Conservation (phyloP, 1,140 invertebrate species). For the Bombus fervidus region DNA sequence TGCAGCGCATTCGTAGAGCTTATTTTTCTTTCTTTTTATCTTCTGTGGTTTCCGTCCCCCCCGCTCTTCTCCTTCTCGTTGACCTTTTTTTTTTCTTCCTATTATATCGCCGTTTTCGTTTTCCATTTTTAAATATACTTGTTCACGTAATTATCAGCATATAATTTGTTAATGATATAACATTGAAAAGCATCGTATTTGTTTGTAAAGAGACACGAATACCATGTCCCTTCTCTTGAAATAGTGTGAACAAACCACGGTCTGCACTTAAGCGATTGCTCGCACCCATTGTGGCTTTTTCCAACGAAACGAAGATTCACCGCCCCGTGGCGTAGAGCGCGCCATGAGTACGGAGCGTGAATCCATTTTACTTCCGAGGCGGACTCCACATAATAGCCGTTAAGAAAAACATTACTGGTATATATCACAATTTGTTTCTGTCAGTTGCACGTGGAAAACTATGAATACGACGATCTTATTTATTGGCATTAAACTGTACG, state of each 20-base stretch:
- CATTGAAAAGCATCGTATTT: constrained; percentile 28
- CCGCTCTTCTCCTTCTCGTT: neutral
- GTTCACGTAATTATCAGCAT: constrained; percentile 59
- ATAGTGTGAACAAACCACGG: constrained; percentile 63
- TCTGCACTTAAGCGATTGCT: constrained; percentile 71
- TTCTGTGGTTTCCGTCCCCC: neutral
- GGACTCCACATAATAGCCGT: constrained; percentile 60
- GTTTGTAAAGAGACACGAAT: constrained; percentile 37
- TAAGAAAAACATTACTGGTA: constrained; percentile 53
- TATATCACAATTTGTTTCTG: constrained; percentile 41
- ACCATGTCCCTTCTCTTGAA: constrained; percentile 35
- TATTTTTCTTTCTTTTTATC: constrained; percentile 44
- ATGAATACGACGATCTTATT: constrained; percentile 18
- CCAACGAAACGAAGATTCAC: constrained; percentile 59
- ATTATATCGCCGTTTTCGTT: neutral
- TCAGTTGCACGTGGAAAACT: constrained; percentile 18
- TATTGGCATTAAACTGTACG: constrained; percentile 1
- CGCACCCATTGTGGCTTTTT: constrained; percentile 66
- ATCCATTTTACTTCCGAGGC: constrained; percentile 55
- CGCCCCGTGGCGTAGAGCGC: constrained; percentile 47
- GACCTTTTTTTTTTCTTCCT: neutral
- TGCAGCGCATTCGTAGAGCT: constrained; percentile 64
- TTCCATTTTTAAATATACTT: neutral
- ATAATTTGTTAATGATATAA: constrained; percentile 71
- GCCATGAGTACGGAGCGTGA: constrained; percentile 30